A percentile compares a stretch with the other conserved stretches of the same genome.
Conservation (phyloP, 1,140 invertebrate genomes). For the Mercenaria mercenaria region DNA sequence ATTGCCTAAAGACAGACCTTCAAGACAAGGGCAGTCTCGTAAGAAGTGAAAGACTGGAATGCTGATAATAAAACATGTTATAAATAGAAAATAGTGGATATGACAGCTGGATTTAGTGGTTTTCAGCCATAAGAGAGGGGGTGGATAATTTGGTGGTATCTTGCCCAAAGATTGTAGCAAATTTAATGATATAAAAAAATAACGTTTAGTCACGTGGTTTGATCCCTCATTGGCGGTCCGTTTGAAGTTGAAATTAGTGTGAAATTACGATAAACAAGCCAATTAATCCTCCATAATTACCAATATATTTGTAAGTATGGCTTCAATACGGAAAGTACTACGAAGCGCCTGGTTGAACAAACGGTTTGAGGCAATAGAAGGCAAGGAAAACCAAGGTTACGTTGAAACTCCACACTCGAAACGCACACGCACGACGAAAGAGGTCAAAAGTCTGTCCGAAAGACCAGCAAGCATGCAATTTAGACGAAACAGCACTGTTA, state of each 20-base stretch:
- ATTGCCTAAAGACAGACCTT: no score
- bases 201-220: conserved; percentile 25
- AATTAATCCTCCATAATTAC: not conserved
- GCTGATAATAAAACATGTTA: no score
- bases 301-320: not conserved
- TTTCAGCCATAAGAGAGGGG: no score
- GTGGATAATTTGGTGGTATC: not conserved
- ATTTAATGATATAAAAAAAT: not conserved
- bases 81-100: no score
- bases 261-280: conserved; percentile 2
- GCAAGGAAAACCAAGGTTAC: conserved; percentile 49
- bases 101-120: no score
- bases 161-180: not conserved
- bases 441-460: not conserved
- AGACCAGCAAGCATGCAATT: not conserved
- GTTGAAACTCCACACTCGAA: conserved; percentile 46
- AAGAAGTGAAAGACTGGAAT: no score
- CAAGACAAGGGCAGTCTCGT: no score
- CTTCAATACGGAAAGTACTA: conserved; percentile 39
- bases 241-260: conserved; percentile 51
- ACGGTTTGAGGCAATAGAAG: not conserved
- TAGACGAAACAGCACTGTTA: conserved; percentile 49
- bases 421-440: not conserved
- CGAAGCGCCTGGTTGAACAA: conserved; percentile 7
- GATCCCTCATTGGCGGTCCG: conserved; percentile 42